Evolutionary conservation across 1,140 invertebrate genomes (phyloP).

Genomic region (Myzus persicae): DNA sequence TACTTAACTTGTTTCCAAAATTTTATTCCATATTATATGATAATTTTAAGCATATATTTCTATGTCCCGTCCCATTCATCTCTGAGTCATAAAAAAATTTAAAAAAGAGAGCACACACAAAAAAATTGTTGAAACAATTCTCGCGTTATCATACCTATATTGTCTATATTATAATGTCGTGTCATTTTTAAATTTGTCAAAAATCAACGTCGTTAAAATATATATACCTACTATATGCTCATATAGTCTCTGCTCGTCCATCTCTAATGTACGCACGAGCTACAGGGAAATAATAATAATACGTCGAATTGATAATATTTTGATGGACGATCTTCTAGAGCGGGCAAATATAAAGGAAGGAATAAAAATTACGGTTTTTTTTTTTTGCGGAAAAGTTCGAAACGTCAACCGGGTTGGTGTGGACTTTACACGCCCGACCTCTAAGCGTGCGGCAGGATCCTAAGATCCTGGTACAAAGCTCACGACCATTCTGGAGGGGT

Average conservation of each 20-base stretch:
- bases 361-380: too few relatives aligned
- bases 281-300: not conserved
- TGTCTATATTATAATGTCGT: not conserved
- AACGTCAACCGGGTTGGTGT: not conserved
- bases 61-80: too few relatives aligned
- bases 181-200: too few relatives aligned
- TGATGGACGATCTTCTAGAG: not conserved
- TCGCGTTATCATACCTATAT: not conserved
- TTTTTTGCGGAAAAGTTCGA: not conserved
- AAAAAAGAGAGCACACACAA: not conserved
- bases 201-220: too few relatives aligned
- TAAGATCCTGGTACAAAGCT: constrained; percentile 52
- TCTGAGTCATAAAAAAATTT: too few relatives aligned
- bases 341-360: too few relatives aligned
- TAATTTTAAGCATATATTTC: too few relatives aligned
- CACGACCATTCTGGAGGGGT: constrained; percentile 3
- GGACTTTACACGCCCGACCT: not conserved
- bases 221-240: too few relatives aligned
- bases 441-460: not conserved
- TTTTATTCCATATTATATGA: too few relatives aligned
- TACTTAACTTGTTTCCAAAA: too few relatives aligned
- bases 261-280: not conserved
- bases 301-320: not conserved
- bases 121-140: not conserved
- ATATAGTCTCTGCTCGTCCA: not conserved